Base-by-base conservation (phyloP, 2,797 vertebrate genomes). In the Pseudomugil tenellus region DNA sequence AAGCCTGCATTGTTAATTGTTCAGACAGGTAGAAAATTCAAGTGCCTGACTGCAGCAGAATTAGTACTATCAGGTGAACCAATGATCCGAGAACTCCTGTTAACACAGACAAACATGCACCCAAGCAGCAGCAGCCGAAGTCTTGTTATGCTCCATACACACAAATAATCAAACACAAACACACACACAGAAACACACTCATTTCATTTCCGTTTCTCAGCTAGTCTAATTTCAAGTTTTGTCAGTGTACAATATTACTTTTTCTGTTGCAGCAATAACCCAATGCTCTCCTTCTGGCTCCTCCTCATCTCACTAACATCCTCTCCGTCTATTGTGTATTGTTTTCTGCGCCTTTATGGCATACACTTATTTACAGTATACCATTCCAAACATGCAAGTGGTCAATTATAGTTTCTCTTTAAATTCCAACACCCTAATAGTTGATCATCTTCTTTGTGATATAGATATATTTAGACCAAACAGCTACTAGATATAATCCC, bases 131-230 rank as follows among this genome's bases (percentile, higher is more conserved):
- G 67, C 64, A 51, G 64, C 46, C 80, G 41, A 52, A 75, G 28
- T 79, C 72, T 75, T 0, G 29, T 82, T 79, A 61, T 80, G 73
- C 65, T 69, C 77, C 67, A 67, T 67, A 74, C 79, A 78, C 69
- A 78, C 70, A 72, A 41, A 58, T 72, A 66, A 68, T 28, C 23
- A n/a, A n/a, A 23, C 23, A 1, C 19, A 2, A 14, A 46, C 43
- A 39, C 58, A 32, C 32, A 48, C n/a, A n/a, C n/a, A 6, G 9
- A 11, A 17, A 46, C 43, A 43, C 58, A 32, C 32, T 73, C 60
- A 72, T 84, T 88, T 90, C 59, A 90, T 89, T 88, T 89, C 87
- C 78, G 67, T 72, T 82, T 54, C 72, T 62, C 68, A 67, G 83
- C 68, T 70, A 72, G 72, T 77, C 73, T 85, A 79, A 89, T 90